Evolutionary conservation across 2,797 vertebrate species (phyloP).

Genomic region (Manis pentadactyla): DNA sequence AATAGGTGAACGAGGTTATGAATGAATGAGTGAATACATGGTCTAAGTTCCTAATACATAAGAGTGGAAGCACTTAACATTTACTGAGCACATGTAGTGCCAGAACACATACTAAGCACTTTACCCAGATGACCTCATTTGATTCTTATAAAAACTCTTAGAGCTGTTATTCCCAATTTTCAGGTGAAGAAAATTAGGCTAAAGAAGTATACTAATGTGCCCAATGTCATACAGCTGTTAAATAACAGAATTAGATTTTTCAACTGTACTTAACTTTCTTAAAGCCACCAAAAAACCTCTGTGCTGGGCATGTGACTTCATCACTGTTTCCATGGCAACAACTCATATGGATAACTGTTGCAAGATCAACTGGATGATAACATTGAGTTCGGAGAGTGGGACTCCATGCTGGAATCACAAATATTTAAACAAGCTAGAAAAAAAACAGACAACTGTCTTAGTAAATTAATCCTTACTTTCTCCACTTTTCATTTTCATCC

Average conservation of each 20-base stretch:
- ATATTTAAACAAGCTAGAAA: slow-evolving; percentile 57
- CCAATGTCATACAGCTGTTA: not conserved
- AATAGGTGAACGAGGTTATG: not conserved
- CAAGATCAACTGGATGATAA: slow-evolving; percentile 15
- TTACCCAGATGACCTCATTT: not conserved
- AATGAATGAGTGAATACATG: not conserved
- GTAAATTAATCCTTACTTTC: slow-evolving; percentile 55
- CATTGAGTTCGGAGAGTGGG: not conserved
- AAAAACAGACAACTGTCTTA: not conserved
- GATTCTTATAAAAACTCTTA: slow-evolving; percentile 2
- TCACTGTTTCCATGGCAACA: slow-evolving; percentile 49
- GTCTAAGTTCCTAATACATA: not conserved
- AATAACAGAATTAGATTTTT: slow-evolving; percentile 15
- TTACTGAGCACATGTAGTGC: not conserved
- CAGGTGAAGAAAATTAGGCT: not conserved
- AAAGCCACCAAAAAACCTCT: slow-evolving; percentile 28
- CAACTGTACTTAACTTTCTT: not conserved
- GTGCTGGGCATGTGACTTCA: not conserved
- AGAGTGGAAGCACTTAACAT: not conserved
- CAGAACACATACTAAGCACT: not conserved
- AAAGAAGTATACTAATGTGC: not conserved
- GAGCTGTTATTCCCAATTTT: not conserved
- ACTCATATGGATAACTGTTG: not conserved
- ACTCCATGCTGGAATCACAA: not conserved
- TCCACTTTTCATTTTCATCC: slow-evolving; percentile 48